These are phyloP conservation scores for Menidia menidia DNA, from an alignment of 2,797 vertebrate species.

Conservation along the genomic window DNA sequence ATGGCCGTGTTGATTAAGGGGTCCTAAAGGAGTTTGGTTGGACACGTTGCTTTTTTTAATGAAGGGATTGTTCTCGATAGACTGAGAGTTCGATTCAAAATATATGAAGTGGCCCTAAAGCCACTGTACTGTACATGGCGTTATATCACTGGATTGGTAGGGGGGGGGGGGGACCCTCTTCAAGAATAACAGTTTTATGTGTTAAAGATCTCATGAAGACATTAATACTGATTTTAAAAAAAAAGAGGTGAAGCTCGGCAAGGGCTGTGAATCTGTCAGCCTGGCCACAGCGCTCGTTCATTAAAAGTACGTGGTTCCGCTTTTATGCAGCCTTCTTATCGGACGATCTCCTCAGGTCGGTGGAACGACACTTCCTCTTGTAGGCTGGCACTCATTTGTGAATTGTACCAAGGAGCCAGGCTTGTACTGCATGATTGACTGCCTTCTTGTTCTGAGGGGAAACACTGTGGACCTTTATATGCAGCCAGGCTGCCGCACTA, in stretches of 20 bases:
- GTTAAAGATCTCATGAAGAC: background rate
- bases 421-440: no score
- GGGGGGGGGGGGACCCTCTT: background rate
- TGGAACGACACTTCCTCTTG: background rate
- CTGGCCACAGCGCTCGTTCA: background rate
- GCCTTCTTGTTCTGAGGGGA: no score
- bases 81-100: background rate
- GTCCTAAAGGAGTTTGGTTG: background rate
- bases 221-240: background rate
- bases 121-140: background rate
- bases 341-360: background rate
- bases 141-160: background rate
- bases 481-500: no score
- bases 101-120: background rate
- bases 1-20: constrained; percentile 7
- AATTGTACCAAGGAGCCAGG: background rate
- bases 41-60: constrained; percentile 3
- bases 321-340: background rate
- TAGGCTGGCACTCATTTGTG: background rate
- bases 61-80: background rate
- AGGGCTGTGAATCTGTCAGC: no score
- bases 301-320: background rate
- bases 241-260: background rate
- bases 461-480: no score
- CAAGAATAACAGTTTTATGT: background rate